Percentiles rank a stretch among this genome's conserved stretches.
These are phyloP conservation scores for Ailuropoda melanoleuca DNA, from an alignment of 2,113 vertebrate species.

Conservation along the genomic window DNA sequence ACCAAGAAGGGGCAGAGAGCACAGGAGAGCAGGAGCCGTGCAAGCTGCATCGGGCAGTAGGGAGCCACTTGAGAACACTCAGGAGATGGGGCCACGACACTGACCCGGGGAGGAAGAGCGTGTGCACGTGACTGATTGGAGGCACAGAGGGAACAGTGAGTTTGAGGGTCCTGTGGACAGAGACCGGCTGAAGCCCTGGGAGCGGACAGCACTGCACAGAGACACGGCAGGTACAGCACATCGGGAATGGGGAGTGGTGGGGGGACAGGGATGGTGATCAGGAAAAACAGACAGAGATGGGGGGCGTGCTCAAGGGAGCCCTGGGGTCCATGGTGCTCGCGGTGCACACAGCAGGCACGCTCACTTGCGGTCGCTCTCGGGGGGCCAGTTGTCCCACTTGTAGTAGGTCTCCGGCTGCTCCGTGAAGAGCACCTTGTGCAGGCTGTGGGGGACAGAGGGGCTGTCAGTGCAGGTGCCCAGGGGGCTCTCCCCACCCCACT, in stretches of 20 bases:
- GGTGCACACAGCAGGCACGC: neutral
- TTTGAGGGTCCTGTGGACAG: neutral
- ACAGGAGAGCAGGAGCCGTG: fast-evolving
- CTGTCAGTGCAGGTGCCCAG: fast-evolving
- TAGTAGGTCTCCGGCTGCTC: slow-evolving; percentile 99
- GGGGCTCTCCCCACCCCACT: fast-evolving
- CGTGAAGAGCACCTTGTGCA: slow-evolving; percentile 99
- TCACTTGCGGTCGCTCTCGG: slow-evolving; percentile 98
- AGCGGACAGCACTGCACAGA: neutral
- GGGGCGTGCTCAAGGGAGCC: neutral
- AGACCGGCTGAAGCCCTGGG: fast-evolving
- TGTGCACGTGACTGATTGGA: fast-evolving
- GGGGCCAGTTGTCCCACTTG: slow-evolving; percentile 99
- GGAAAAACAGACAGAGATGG: neutral
- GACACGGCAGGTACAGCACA: neutral
- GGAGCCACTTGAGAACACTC: neutral
- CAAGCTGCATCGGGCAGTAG: fast-evolving
- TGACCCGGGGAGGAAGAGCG: fast-evolving
- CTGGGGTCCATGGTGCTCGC: neutral
- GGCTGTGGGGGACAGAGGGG: slow-evolving; percentile 81
- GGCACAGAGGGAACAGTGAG: fast-evolving
- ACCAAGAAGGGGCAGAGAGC: fast-evolving
- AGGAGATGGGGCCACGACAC: too few relatives aligned
- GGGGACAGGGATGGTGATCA: neutral
- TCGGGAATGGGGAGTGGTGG: fast-evolving